These are phyloP conservation scores for Notospermus geniculatus DNA, from an alignment of 1,140 invertebrate species.

Conservation along the genomic window DNA sequence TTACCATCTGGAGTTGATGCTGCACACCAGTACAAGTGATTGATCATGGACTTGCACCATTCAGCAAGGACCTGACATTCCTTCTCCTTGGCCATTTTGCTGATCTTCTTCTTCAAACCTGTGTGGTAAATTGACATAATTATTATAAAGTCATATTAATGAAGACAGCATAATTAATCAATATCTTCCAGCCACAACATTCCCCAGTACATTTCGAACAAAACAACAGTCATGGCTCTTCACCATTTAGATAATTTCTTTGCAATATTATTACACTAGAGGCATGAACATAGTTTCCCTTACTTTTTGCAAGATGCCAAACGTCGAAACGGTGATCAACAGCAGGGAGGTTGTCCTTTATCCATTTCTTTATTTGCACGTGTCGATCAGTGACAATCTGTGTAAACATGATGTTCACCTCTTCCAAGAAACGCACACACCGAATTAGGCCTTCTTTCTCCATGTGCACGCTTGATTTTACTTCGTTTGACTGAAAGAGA, in stretches of 20 bases:
- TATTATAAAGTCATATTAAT: too few species aligned
- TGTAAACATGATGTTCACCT: background rate
- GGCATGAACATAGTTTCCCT: too few species aligned
- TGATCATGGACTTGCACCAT: background rate
- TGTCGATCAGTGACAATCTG: background rate
- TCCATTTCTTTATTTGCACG: constrained; percentile 6
- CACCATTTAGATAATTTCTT: too few species aligned
- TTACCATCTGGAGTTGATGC: constrained; percentile 7
- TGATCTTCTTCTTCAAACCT: constrained; percentile 7
- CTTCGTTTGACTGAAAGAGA: constrained; percentile 5
- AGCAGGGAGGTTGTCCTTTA: background rate
- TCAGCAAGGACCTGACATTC: background rate
- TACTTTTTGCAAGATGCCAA: constrained; percentile 8
- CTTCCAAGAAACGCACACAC: background rate
- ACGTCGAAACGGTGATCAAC: constrained; percentile 10
- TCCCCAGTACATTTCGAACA: too few species aligned
- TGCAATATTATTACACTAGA: too few species aligned
- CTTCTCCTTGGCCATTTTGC: constrained; percentile 3
- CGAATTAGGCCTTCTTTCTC: constrained; percentile 3
- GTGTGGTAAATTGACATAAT: too few species aligned
- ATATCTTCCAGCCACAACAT: too few species aligned
- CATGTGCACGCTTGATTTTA: background rate
- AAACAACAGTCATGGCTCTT: too few species aligned
- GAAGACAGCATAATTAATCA: too few species aligned
- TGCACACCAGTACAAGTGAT: constrained; percentile 8